These are phyloP conservation scores for Oncorhynchus tshawytscha DNA, from an alignment of 2,113 vertebrate species.

Conservation along the genomic window DNA sequence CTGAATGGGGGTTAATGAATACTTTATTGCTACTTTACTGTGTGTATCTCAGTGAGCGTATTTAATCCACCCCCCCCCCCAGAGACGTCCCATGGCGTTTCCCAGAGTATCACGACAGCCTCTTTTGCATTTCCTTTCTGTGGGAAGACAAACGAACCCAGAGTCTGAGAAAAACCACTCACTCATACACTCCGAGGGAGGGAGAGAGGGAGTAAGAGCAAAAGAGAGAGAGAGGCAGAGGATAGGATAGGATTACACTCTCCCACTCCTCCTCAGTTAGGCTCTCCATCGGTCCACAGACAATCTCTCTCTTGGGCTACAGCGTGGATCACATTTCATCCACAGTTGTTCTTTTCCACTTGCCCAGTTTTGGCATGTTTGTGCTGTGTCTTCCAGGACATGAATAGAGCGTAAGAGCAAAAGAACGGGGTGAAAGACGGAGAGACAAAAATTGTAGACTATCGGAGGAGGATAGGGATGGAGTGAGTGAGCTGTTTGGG, in stretches of 20 bases:
- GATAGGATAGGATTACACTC: constrained; percentile 15
- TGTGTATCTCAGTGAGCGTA: constrained; percentile 62
- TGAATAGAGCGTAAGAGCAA: constrained; percentile 25
- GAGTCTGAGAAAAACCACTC: constrained; percentile 59
- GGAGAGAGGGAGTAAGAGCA: neutral
- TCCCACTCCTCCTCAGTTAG: constrained; percentile 19
- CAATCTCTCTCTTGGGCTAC: constrained; percentile 39
- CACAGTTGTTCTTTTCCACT: constrained; percentile 11
- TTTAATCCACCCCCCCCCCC: constrained; percentile 47
- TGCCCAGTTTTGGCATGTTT: constrained; percentile 42
- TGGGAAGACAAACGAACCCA: constrained; percentile 62
- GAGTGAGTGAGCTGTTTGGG: constrained; percentile 26
- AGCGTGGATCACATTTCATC: constrained; percentile 52
- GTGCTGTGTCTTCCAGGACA: constrained; percentile 33
- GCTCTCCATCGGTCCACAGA: constrained; percentile 3
- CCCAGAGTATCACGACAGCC: constrained; percentile 70
- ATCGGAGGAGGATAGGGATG: constrained; percentile 4
- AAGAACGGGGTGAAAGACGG: constrained; percentile 1
- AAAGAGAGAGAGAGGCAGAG: too few relatives aligned
- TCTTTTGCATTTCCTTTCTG: constrained; percentile 76
- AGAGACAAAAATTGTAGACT: constrained; percentile 12
- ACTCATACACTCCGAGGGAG: neutral
- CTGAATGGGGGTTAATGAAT: constrained; percentile 74
- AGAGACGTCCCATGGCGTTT: constrained; percentile 69
- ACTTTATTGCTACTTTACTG: constrained; percentile 70